Evolutionary conservation across 2,113 vertebrate species (phyloP), one percentile per base, ranked within the genome.

Genomic region (Eretmochelys imbricata): DNA sequence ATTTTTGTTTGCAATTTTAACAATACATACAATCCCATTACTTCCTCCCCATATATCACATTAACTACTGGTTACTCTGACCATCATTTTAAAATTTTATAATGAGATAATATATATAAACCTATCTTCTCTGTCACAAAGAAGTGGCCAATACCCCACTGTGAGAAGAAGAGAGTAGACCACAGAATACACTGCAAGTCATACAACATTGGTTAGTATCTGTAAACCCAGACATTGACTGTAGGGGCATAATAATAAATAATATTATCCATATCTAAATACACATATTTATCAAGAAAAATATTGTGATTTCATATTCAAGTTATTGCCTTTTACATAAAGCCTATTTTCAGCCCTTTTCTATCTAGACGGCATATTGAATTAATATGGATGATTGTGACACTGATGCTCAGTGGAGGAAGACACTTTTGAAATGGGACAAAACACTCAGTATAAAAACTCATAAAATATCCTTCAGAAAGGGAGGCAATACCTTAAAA

Each of bases 261-360:
- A 89, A 6, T 1, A 50, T 31, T n/a, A 46, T 10, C 5, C 12
- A 50, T n/a, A 84, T 86, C 29, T n/a, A 88, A 88, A 62, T 59
- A 80, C 87, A 85, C 0, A 17, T 9, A 85, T 24, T 3, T 5
- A 27, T 0, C 12, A 38, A 38, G 7, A 17, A 69, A 59, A 75
- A 55, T 53, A 22, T 84, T 50, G 5, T 42, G 6, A 25, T 51
- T 50, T 48, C 49, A 51, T 80, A 12, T 46, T 46, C 22, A 27
- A 78, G 46, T 48, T 1, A 7, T 5, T 14, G 22, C 1, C 6
- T 53, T 20, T 90, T 53, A 85, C 0, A 0, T 6, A 87, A 94
- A 95, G 29, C 0, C 29, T 17, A 0, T 24, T 69, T 49, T 9
- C 48, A 25, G 10, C 2, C 2, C 1, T 88, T 91, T 92, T 91